Conservation (phyloP, 1,140 invertebrate genomes). For the Bradysia coprophila region DNA sequence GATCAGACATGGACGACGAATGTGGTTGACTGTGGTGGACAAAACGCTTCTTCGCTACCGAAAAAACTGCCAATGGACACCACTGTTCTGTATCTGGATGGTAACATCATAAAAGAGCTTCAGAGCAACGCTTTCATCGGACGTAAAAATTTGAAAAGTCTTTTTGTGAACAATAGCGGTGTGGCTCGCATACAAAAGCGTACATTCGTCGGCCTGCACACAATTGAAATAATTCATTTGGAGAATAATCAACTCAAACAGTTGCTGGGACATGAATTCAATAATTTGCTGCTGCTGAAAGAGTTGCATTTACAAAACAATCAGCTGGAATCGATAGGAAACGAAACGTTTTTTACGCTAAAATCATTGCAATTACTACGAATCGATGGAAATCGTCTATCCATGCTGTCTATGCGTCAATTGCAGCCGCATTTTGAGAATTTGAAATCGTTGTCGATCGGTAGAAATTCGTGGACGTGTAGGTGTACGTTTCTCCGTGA, state of each 20-base stretch:
- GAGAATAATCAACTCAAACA: slow-evolving; percentile 63
- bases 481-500: slow-evolving; percentile 76
- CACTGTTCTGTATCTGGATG: slow-evolving; percentile 79
- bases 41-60: slow-evolving; percentile 46
- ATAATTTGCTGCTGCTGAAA: slow-evolving; percentile 52
- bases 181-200: slow-evolving; percentile 66
- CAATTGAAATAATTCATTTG: slow-evolving; percentile 60
- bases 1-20: slow-evolving; percentile 73
- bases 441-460: slow-evolving; percentile 54
- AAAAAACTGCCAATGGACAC: slow-evolving; percentile 68
- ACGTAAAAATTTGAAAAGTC: slow-evolving; percentile 58
- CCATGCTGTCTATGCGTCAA: slow-evolving; percentile 27
- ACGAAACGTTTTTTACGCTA: slow-evolving; percentile 56
- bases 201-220: slow-evolving; percentile 66
- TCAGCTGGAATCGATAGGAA: slow-evolving; percentile 52
- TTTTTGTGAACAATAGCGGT: slow-evolving; percentile 67
- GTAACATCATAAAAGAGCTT: slow-evolving; percentile 59
- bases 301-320: slow-evolving; percentile 81
- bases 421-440: slow-evolving; percentile 18
- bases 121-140: slow-evolving; percentile 71
- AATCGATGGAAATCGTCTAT: slow-evolving; percentile 65
- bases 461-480: slow-evolving; percentile 74
- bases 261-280: slow-evolving; percentile 67
- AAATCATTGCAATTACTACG: slow-evolving; percentile 58
- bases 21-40: slow-evolving; percentile 60